These are phyloP conservation scores for Adrianichthys oophorus DNA, from an alignment of 2,797 vertebrate species.

Conservation along the genomic window DNA sequence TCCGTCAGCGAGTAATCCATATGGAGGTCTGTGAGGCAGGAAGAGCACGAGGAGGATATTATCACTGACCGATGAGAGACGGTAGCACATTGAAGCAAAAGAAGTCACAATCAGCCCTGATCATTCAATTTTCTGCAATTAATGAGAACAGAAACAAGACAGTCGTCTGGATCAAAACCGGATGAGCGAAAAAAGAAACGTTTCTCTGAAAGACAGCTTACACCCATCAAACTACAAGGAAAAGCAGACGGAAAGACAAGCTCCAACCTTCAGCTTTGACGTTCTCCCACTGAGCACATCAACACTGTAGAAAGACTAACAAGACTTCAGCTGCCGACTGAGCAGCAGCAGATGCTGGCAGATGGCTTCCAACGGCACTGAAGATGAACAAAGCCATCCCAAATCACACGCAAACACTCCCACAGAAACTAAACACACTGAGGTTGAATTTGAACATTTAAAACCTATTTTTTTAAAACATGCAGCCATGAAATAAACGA, in stretches of 20 bases:
- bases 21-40: slow-evolving; percentile 85
- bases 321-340: slow-evolving; percentile 28
- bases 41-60: slow-evolving; percentile 25
- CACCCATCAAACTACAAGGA: slow-evolving; percentile 1
- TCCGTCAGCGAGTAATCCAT: slow-evolving; percentile 94
- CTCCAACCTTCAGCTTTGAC: slow-evolving; percentile 9
- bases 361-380: slow-evolving; percentile 22
- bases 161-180: neutral
- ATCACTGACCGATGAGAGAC: slow-evolving; percentile 8
- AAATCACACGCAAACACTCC: slow-evolving; percentile 21
- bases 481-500: slow-evolving; percentile 18
- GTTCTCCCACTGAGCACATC: slow-evolving; percentile 20
- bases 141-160: neutral
- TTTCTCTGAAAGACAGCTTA: neutral
- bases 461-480: slow-evolving; percentile 24
- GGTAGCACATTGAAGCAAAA: slow-evolving; percentile 3
- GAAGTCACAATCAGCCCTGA: slow-evolving; percentile 7
- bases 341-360: slow-evolving; percentile 34
- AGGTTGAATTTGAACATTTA: slow-evolving; percentile 2
- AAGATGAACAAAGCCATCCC: slow-evolving; percentile 15
- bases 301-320: slow-evolving; percentile 25
- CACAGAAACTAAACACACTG: neutral
- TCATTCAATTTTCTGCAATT: neutral
- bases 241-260: slow-evolving; percentile 12
- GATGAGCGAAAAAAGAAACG: neutral